phyloP scores from a whole-genome alignment of 2,888 invertebrate species.

The Drosophila fungiperda region DNA sequence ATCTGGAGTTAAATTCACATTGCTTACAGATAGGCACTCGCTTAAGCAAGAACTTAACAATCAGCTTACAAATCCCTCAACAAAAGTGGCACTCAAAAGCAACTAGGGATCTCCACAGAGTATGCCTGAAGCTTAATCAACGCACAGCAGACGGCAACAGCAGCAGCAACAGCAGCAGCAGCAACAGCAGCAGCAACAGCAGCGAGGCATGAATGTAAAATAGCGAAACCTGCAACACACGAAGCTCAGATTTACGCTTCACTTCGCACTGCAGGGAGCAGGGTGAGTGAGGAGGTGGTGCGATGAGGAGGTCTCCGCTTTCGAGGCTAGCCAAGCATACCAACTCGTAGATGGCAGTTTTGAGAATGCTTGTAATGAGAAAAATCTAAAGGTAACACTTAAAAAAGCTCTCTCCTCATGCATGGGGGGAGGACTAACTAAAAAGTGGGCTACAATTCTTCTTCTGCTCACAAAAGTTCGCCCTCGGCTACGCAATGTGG shows the following conservation, averaged over 20 bases:
- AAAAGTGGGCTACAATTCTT: constrained; percentile 36
- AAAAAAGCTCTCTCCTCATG: constrained; percentile 29
- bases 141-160: constrained; percentile 12
- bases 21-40: not conserved
- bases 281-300: constrained; percentile 12
- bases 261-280: constrained; percentile 14
- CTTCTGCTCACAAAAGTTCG: constrained; percentile 31
- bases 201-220: constrained; percentile 9
- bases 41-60: constrained; percentile 1
- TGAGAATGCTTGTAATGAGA: constrained; percentile 45
- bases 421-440: constrained; percentile 5
- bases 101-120: not conserved
- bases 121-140: constrained; percentile 41
- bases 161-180: constrained; percentile 2
- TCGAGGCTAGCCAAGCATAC: not conserved
- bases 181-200: not conserved
- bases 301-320: constrained; percentile 24
- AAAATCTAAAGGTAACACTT: constrained; percentile 50
- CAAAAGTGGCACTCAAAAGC: constrained; percentile 8
- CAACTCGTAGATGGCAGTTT: not conserved
- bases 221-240: constrained; percentile 12
- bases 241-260: constrained; percentile 44
- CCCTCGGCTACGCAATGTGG: constrained; percentile 50
- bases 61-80: constrained; percentile 1
- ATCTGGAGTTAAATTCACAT: not conserved